Percentiles rank a stretch among this genome's conserved stretches.
These are phyloP conservation scores for Cerastis rubricosa DNA, from an alignment of 2,888 invertebrate species.

Conservation along the genomic window DNA sequence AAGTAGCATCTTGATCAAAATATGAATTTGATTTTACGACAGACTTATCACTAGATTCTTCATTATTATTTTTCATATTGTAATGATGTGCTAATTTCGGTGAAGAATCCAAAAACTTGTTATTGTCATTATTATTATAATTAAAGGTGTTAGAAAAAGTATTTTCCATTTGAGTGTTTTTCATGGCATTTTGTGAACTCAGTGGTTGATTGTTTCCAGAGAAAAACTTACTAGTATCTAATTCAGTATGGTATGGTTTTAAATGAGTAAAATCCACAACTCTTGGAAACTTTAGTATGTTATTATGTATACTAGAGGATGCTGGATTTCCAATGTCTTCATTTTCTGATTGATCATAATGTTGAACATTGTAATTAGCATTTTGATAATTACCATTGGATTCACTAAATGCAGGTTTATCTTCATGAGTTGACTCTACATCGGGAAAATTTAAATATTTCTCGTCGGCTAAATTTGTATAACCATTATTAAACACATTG, in stretches of 20 bases:
- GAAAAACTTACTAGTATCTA: slow-evolving; percentile 78
- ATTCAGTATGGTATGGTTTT: slow-evolving; percentile 76
- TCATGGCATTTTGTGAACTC: slow-evolving; percentile 65
- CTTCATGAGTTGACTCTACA: slow-evolving; percentile 70
- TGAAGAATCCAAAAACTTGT: slow-evolving; percentile 67
- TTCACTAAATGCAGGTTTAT: slow-evolving; percentile 73
- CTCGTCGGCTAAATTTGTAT: slow-evolving; percentile 71
- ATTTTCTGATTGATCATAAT: slow-evolving; percentile 70
- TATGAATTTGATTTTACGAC: slow-evolving; percentile 66
- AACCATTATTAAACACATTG: slow-evolving; percentile 72
- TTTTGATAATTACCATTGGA: slow-evolving; percentile 72
- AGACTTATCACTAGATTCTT: slow-evolving; percentile 69
- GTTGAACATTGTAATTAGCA: slow-evolving; percentile 69
- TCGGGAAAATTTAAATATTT: slow-evolving; percentile 73
- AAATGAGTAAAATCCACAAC: slow-evolving; percentile 85
- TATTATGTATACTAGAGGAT: slow-evolving; percentile 68
- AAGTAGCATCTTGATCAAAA: slow-evolving; percentile 66
- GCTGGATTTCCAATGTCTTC: slow-evolving; percentile 73
- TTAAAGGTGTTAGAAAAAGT: slow-evolving; percentile 68
- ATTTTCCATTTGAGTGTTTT: slow-evolving; percentile 70
- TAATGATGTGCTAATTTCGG: slow-evolving; percentile 66
- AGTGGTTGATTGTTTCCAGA: slow-evolving; percentile 70
- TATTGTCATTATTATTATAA: slow-evolving; percentile 66
- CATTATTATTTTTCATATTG: slow-evolving; percentile 71
- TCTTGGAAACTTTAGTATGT: slow-evolving; percentile 79